phyloP scores from a whole-genome alignment of 2,888 invertebrate species.

The Spisula subtruncata region DNA sequence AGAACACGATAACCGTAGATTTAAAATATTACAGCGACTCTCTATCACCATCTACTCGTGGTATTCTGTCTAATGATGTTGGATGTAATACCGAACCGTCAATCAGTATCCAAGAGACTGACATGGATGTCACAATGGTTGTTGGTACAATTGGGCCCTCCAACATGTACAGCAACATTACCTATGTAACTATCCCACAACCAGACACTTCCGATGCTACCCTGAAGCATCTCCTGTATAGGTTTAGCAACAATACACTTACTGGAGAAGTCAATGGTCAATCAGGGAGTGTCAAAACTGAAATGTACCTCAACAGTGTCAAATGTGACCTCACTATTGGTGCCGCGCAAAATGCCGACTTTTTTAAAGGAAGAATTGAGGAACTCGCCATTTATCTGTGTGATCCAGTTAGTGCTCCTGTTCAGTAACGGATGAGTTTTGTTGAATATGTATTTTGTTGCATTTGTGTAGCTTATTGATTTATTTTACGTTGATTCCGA shows the following conservation, averaged over 20 bases:
- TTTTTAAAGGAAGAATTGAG: background rate
- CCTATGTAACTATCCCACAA: background rate
- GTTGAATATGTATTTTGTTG: background rate
- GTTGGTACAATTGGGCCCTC: slow-evolving; percentile 31
- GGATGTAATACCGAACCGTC: background rate
- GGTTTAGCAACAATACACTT: background rate
- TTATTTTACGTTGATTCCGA: too few relatives aligned
- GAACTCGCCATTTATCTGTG: slow-evolving; percentile 9
- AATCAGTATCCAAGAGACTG: slow-evolving; percentile 1
- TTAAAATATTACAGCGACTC: background rate
- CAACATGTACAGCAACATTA: background rate
- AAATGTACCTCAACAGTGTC: background rate
- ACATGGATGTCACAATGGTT: background rate
- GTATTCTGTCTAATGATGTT: slow-evolving; percentile 17
- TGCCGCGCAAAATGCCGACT: background rate
- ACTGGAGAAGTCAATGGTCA: background rate
- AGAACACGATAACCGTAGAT: background rate
- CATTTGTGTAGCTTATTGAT: background rate
- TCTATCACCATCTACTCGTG: background rate
- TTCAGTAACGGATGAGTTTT: background rate
- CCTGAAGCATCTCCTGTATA: background rate
- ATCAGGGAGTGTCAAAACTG: background rate
- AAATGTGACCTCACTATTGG: slow-evolving; percentile 31
- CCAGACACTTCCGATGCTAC: too few relatives aligned
- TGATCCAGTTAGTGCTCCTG: slow-evolving; percentile 8